Evolutionary conservation across 2,797 vertebrate species (phyloP), one percentile per base, ranked within the genome.

Genomic region (Remorina albescens): DNA sequence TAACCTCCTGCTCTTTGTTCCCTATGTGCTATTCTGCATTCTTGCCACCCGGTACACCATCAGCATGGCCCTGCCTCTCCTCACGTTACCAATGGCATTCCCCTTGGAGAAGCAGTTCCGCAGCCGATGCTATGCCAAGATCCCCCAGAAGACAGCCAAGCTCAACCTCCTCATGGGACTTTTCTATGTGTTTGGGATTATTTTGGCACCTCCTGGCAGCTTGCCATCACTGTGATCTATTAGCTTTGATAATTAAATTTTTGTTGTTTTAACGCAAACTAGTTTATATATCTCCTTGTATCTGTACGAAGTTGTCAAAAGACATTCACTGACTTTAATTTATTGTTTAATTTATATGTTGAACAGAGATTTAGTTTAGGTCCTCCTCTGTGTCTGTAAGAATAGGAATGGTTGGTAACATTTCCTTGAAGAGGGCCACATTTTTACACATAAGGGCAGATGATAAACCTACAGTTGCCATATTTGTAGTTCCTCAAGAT

Each of bases 81-180:
- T 99, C 80, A 98, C 98, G n/a, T 91, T 98, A 60, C 98, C 98
- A 8, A 94, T 99, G 95, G 98, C 98, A 3, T 99, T 99, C 58
- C 95, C 97, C 0, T 90, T 99, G 42, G 98, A 99, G 91, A 94
- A 96, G 58, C 97, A 97, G 87, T 99, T 98, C 88, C 96, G 98
- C 36, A 95, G 96, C 71, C 95, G 94, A 54, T 95, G 88, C 75
- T 99, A 99, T 74, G 91, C 85, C 86, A 97, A 96, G 86, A 96
- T 99, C 74, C 98, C 98, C 0, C 96, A 98, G 79, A 95, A 95
- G 91, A 99, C 98, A 1, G 98, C 98, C 88, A 99, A 99, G 41
- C 97, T 99, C 81, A 99, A 99, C 81, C 95, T 99, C 1, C 94
- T 99, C 5, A 92, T 99, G 91, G 98, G 98, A 67, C 95, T 99